Percentiles rank a stretch among this genome's conserved stretches.
These are phyloP conservation scores for Cerceris rybyensis DNA, from an alignment of 2,888 invertebrate genomes.

Conservation along the genomic window DNA sequence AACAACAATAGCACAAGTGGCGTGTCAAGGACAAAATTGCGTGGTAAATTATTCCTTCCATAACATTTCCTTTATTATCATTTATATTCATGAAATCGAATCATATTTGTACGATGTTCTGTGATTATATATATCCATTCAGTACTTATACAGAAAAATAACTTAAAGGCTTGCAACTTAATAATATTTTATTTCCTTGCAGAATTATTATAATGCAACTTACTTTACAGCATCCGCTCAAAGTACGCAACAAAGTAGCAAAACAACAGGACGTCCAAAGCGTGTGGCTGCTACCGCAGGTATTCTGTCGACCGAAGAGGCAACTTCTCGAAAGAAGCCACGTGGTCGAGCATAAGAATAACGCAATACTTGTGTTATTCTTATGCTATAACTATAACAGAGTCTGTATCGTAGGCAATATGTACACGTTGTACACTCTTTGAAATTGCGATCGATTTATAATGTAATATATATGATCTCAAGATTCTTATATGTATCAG, in stretches of 20 bases:
- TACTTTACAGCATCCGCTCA: constrained; percentile 67
- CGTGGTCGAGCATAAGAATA: constrained; percentile 77
- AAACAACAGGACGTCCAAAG: constrained; percentile 75
- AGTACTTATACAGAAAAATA: background rate
- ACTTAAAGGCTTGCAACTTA: background rate
- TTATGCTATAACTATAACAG: constrained; percentile 68
- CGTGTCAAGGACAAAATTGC: constrained; percentile 73
- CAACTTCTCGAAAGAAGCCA: constrained; percentile 76
- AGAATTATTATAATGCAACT: constrained; percentile 5
- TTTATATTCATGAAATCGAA: too few relatives aligned
- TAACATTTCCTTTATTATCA: too few relatives aligned
- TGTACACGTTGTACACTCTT: constrained; percentile 71
- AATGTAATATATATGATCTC: constrained; percentile 69
- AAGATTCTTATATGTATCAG: constrained; percentile 67
- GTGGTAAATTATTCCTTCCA: constrained; percentile 68
- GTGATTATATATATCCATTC: background rate
- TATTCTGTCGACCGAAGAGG: constrained; percentile 70
- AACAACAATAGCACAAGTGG: constrained; percentile 68
- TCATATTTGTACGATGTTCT: too few relatives aligned
- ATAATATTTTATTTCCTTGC: background rate
- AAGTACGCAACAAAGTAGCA: constrained; percentile 69
- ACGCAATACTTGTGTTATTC: constrained; percentile 56
- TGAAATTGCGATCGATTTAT: constrained; percentile 65
- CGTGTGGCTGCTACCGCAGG: constrained; percentile 69
- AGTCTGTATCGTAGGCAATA: constrained; percentile 75